These are phyloP conservation scores for Eupeodes luniger DNA, from an alignment of 2,888 invertebrate species.

Conservation along the genomic window DNA sequence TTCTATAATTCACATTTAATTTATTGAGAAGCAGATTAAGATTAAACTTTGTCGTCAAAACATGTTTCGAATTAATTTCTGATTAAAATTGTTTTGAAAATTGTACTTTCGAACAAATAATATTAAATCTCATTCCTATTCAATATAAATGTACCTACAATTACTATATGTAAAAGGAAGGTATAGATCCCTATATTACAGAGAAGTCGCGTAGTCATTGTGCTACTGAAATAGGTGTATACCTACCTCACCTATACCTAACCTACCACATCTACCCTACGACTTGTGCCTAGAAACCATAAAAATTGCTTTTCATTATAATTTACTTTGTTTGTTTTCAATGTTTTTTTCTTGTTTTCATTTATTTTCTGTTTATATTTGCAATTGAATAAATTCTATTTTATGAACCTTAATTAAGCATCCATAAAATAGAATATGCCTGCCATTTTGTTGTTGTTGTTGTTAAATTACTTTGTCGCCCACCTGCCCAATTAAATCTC, in stretches of 20 bases:
- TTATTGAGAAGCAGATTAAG: constrained; percentile 3
- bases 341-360: neutral
- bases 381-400: constrained; percentile 60
- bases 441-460: constrained; percentile 22
- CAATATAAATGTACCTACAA: no score
- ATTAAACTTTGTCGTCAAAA: constrained; percentile 46
- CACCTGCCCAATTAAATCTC: constrained; percentile 73
- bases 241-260: neutral
- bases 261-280: neutral
- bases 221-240: no score
- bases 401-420: constrained; percentile 57
- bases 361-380: constrained; percentile 17
- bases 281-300: constrained; percentile 20
- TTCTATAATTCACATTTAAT: constrained; percentile 25
- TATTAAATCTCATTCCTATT: constrained; percentile 20
- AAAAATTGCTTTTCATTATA: constrained; percentile 20
- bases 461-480: constrained; percentile 57
- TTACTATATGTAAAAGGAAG: no score
- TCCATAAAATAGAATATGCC: constrained; percentile 49
- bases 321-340: neutral
- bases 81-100: constrained; percentile 68
- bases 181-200: neutral
- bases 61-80: constrained; percentile 57
- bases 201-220: no score
- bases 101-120: constrained; percentile 57